These are phyloP conservation scores for Neomicropteryx cornuta DNA, from an alignment of 1,140 invertebrate species.

Conservation along the genomic window DNA sequence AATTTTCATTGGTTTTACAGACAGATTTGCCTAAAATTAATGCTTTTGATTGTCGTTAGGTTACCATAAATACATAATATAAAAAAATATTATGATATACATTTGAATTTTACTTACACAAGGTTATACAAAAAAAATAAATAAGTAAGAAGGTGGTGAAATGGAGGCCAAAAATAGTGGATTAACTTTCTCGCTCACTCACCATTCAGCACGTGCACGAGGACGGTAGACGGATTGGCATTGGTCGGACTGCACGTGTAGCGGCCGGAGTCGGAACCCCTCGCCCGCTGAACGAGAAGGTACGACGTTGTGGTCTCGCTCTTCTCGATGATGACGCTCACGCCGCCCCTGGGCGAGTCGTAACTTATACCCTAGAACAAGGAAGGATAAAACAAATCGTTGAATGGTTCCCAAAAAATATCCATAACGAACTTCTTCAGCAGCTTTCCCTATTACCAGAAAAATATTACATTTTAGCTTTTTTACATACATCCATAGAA, in stretches of 20 bases:
- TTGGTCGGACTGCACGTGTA: conserved; percentile 80
- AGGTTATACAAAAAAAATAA: too few relatives aligned
- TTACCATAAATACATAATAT: not conserved
- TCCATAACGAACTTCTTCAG: too few relatives aligned
- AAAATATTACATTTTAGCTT: too few relatives aligned
- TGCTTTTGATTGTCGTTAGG: not conserved
- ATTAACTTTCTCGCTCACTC: conserved; percentile 25
- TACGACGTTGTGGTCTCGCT: conserved; percentile 77
- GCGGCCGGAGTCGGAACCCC: conserved; percentile 65
- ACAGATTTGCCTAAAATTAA: not conserved
- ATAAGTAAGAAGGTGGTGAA: too few relatives aligned
- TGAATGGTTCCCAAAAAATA: too few relatives aligned
- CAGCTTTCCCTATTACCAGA: too few relatives aligned
- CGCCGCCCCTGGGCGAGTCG: conserved; percentile 74
- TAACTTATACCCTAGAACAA: conserved; percentile 71
- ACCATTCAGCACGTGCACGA: conserved; percentile 78
- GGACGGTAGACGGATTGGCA: conserved; percentile 68
- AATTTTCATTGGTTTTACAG: not conserved
- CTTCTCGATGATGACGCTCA: conserved; percentile 80
- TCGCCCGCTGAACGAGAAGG: conserved; percentile 68
- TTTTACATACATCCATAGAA: too few relatives aligned
- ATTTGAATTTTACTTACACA: not conserved
- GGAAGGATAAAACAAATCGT: too few relatives aligned
- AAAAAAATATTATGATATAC: not conserved
- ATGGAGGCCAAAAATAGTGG: too few relatives aligned